Base-by-base conservation (phyloP, 2,113 vertebrate species). In the Sapajus apella region DNA sequence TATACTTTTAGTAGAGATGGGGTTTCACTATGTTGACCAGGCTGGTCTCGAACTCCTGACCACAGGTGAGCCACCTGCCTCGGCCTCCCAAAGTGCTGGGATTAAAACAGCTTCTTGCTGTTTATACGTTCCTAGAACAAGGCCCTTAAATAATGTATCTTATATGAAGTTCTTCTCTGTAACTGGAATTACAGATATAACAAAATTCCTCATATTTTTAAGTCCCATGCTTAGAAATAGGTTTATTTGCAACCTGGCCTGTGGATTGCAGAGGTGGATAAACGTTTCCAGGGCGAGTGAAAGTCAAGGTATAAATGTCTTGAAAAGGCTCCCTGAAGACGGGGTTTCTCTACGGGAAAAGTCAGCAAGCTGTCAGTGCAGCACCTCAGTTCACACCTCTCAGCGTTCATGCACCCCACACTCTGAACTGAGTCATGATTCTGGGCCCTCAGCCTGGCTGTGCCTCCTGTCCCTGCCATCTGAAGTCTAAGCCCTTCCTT, bases 51-150 rank as follows among this genome's bases (percentile, higher is more conserved):
- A 64, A 30, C 61, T 64, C 61, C 61, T 64, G 27, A 64, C 61
- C 12, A 2, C 61, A 64, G 27, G 27, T 30, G 61, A 64, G 30
- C 61, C 13, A 64, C 27, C 61, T 2, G 0, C 61, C 61, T 64
- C 12, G 2, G 27, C 61, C 61, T 64, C 61, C 61, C 61, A 64
- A 64, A 64, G 61, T 14, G 11, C 61, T 64, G 61, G 12, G 16
- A 66, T 70, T 96, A 47, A 84, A 43, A 96, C 20, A 77, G 35
- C 20, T 79, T 56, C 72, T 70, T 77, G 40, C 58, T 93, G 14
- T 89, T 27, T 58, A 58, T 89, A 77, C 68, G n/a, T 89, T 84
- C 35, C 25, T 83, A 43, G 40, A 77, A 68, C 52, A 88, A 83
- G 56, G 7, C 32, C 90, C 58, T 70, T 55, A 77, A 58, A 35